Evolutionary conservation across 2,797 vertebrate species (phyloP).

Genomic region (Cheirogaleus major): DNA sequence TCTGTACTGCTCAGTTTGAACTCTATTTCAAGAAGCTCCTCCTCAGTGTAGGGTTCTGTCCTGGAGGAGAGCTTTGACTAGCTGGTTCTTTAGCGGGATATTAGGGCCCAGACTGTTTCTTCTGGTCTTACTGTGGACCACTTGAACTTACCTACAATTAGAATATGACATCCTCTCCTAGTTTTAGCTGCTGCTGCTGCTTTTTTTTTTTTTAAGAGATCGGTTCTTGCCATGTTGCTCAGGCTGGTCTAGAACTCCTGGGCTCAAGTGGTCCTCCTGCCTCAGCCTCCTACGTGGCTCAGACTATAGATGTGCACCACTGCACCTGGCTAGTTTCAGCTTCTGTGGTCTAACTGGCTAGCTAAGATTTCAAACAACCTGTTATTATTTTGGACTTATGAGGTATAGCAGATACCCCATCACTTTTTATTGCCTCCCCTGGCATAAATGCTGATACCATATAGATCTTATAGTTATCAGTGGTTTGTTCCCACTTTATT

Average conservation of each 20-base stretch:
- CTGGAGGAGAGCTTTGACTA: not conserved
- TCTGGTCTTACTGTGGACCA: not conserved
- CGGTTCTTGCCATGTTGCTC: not conserved
- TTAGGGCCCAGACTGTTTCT: not conserved
- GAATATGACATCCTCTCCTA: not conserved
- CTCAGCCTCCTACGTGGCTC: not conserved
- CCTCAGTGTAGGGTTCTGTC: not conserved
- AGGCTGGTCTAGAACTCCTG: not conserved
- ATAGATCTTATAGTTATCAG: not conserved
- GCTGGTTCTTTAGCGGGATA: not conserved
- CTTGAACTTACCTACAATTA: not conserved
- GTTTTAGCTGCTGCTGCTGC: not conserved
- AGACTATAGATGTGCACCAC: not conserved
- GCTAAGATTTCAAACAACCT: not conserved
- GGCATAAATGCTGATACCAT: not conserved
- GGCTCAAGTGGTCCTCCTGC: not conserved
- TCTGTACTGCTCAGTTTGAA: not conserved
- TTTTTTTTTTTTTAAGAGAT: not conserved
- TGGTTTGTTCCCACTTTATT: slow-evolving; percentile 13
- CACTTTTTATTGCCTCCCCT: not conserved
- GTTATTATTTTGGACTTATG: not conserved
- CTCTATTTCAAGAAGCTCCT: not conserved
- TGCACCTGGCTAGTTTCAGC: not conserved
- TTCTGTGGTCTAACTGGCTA: not conserved
- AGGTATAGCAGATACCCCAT: not conserved